Percentiles rank a stretch among this genome's conserved stretches.
These are phyloP conservation scores for Sturmia bella DNA, from an alignment of 2,888 invertebrate species.

Conservation along the genomic window DNA sequence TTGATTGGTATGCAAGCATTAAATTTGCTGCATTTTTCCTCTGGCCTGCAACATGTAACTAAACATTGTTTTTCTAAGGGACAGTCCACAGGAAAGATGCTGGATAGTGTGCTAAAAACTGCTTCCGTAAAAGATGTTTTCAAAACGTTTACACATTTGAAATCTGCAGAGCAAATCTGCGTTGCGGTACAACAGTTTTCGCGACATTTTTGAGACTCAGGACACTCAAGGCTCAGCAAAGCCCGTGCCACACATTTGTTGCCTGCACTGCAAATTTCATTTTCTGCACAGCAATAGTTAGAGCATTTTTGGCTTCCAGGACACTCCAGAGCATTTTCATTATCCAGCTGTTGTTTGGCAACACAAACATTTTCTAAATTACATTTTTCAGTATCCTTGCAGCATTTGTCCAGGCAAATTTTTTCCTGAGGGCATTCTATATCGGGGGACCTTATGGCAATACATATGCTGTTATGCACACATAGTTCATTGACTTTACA, in stretches of 20 bases:
- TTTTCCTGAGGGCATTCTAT: neutral
- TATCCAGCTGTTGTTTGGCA: neutral
- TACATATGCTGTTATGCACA: neutral
- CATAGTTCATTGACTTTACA: conserved; percentile 9
- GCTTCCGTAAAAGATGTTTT: neutral
- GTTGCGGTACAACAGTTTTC: neutral
- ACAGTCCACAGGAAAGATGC: neutral
- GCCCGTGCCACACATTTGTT: neutral
- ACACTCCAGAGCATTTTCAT: neutral
- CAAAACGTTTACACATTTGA: neutral
- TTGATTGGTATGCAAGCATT: neutral
- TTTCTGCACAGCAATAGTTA: neutral
- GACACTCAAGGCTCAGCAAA: neutral
- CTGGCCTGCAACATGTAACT: neutral
- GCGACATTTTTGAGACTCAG: neutral
- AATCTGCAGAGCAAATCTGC: neutral
- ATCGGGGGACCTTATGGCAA: neutral
- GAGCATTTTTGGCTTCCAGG: neutral
- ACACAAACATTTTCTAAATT: neutral
- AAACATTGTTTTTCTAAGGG: neutral
- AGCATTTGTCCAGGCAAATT: neutral
- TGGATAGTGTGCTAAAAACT: no score
- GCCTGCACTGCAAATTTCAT: neutral
- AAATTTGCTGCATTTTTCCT: neutral
- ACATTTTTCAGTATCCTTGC: neutral